Percentiles rank a stretch among this genome's conserved stretches.
Conservation (phyloP, 92 coral and sea anemone species). For the Umimayanthus chanpuru region DNA sequence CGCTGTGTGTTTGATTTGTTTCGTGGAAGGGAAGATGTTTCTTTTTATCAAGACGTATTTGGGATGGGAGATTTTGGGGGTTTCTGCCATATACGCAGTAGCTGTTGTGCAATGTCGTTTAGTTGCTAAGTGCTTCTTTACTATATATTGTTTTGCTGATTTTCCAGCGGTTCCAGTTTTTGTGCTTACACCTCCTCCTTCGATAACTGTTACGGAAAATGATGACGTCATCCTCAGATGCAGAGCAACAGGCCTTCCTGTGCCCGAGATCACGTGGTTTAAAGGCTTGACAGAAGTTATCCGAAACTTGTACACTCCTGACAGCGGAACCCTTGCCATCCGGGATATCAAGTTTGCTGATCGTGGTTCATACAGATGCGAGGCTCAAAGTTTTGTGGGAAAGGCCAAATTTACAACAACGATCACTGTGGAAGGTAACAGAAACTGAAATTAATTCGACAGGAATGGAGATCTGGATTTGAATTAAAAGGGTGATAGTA, state of each 20-base stretch:
- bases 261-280: slow-evolving; percentile 62
- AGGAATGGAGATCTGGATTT: no score
- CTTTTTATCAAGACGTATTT: no score
- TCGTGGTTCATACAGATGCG: slow-evolving; percentile 62
- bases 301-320: slow-evolving; percentile 3
- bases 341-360: slow-evolving; percentile 52
- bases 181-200: slow-evolving; percentile 43
- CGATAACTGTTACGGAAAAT: slow-evolving; percentile 55
- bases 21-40: no score
- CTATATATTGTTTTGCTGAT: no score
- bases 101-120: no score
- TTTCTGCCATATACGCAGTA: no score
- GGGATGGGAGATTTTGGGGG: no score
- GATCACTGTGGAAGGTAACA: slow-evolving; percentile 9
- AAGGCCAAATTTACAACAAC: slow-evolving; percentile 29
- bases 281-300: slow-evolving; percentile 27
- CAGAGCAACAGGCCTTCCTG: slow-evolving; percentile 55
- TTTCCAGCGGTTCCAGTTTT: slow-evolving; percentile 58
- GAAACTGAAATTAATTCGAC: no score
- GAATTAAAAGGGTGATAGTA: no score
- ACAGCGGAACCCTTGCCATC: slow-evolving; percentile 48
- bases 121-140: no score
- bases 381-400: slow-evolving; percentile 73
- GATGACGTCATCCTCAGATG: slow-evolving; percentile 50
- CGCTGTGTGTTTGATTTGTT: no score